Evolutionary conservation across 2,797 vertebrate species (phyloP), one percentile per base, ranked within the genome.

Genomic region (Meda fulgida): DNA sequence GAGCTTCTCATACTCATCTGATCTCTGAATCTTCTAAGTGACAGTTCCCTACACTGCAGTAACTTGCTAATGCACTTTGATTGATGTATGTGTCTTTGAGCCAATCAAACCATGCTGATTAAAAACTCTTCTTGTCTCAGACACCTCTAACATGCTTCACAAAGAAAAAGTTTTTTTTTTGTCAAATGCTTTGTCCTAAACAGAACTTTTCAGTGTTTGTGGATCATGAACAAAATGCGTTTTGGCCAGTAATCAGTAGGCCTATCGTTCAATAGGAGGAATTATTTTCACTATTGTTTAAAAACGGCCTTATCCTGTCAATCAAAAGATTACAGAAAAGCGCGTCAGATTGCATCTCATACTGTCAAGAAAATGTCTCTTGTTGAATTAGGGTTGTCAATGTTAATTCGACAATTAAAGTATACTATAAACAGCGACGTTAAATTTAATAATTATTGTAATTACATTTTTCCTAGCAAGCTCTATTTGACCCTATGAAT

Each of bases 11-110:
- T 72, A 55, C 55, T 58, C 38, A 73, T 83, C 86, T 86, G 66
- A 84, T 85, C 87, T 76, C 70, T 86, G 73, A 85, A 84, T 72
- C 51, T 38, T 84, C 77, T 58, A 80, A 80, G 72, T 86, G 82
- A 88, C 63, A 79, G 83, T 48, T 63, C 69, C 48, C 29, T 46
- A 65, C 11, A 31, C 36, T 18, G 26, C 36, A 14, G 63, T 86
- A 71, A 60, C 84, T 65, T 38, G 36, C 71, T 82, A 51, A 77
- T 71, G 58, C 78, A 23, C 14, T 10, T 51, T 38, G 84, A 85
- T 46, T 84, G 87, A 85, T 66, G 80, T 65, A 78, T 29, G 77
- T 46, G 43, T 43, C 80, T 88, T 85, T 89, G 77, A 87, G 72
- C 67, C 73, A 80, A 76, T 87, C 78, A 81, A 70, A 77, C 81